These are phyloP conservation scores for Slavum lentiscoides DNA, from an alignment of 2,888 invertebrate species.

Conservation along the genomic window DNA sequence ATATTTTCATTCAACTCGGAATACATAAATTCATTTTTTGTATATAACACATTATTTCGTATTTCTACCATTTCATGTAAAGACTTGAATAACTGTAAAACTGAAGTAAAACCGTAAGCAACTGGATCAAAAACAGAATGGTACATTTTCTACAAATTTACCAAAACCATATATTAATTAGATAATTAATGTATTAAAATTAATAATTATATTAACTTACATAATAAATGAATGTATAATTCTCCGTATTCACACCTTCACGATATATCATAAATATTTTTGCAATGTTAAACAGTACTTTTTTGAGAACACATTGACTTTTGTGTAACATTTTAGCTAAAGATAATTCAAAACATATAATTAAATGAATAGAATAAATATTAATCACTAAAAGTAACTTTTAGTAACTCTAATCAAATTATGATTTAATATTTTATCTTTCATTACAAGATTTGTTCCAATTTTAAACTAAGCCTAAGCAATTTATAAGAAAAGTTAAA, in stretches of 20 bases:
- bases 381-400: neutral
- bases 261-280: neutral
- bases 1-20: neutral
- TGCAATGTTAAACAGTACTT: neutral
- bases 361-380: neutral
- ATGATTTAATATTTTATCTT: too few species aligned
- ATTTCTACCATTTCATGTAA: constrained; percentile 2
- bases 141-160: constrained; percentile 7
- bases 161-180: neutral
- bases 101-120: neutral
- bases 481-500: too few species aligned
- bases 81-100: neutral
- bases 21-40: neutral
- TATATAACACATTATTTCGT: constrained; percentile 9
- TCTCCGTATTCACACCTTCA: constrained; percentile 13
- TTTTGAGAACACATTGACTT: neutral
- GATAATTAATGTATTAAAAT: neutral
- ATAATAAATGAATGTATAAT: constrained; percentile 23
- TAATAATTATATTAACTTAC: constrained; percentile 21
- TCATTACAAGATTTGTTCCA: too few species aligned
- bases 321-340: neutral
- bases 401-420: too few species aligned
- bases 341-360: neutral
- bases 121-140: neutral
- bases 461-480: too few species aligned